Evolutionary conservation across 2,113 vertebrate species (phyloP).

Genomic region (Phylloscopus whistleri): DNA sequence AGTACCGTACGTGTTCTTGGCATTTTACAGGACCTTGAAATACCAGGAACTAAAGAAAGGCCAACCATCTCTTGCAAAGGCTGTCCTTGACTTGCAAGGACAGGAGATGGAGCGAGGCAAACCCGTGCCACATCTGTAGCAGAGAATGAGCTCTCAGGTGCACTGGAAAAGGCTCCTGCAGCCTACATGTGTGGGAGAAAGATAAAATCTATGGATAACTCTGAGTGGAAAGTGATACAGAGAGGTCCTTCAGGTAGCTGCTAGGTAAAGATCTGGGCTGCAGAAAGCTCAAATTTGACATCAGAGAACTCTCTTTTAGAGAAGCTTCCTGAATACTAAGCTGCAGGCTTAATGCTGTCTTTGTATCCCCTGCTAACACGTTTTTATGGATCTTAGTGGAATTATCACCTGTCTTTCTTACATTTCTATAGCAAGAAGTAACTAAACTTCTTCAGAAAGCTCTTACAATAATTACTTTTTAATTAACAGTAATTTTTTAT

Average conservation of each 20-base stretch:
- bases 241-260: background rate
- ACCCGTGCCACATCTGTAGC: fast-evolving
- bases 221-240: background rate
- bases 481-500: background rate
- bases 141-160: fast-evolving
- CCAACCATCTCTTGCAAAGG: background rate
- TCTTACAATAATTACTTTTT: background rate
- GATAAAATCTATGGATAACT: background rate
- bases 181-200: background rate
- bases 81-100: background rate
- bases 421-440: background rate
- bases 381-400: background rate
- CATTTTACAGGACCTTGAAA: background rate
- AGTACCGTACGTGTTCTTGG: fast-evolving
- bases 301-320: background rate
- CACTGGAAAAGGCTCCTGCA: background rate
- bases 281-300: background rate
- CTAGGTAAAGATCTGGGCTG: background rate
- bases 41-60: background rate
- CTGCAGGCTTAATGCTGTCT: background rate
- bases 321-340: background rate
- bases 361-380: background rate
- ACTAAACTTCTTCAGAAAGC: background rate
- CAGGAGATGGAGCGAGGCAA: background rate
- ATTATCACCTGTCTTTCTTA: background rate